Percentiles rank a stretch among this genome's conserved stretches.
Evolutionary conservation across 2,797 vertebrate species (phyloP).

Genomic region (Hoplostethus mediterraneus): DNA sequence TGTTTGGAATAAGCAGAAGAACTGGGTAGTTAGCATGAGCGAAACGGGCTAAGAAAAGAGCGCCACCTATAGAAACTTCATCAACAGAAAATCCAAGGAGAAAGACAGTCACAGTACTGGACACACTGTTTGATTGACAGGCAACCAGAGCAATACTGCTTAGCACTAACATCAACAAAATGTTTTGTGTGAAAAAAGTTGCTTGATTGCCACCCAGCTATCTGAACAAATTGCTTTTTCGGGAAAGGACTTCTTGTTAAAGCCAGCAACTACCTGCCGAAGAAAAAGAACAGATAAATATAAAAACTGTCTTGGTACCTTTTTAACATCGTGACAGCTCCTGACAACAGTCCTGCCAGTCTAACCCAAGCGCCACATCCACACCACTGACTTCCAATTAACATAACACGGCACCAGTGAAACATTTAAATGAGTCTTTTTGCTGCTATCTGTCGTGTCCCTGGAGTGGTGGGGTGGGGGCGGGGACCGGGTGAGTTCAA

Average conservation of each 20-base stretch:
- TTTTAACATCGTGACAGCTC: constrained; percentile 30
- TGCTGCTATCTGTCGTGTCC: constrained; percentile 37
- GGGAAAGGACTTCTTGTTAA: not conserved
- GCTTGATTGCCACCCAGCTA: not conserved
- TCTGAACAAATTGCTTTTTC: not conserved
- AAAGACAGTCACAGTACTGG: not conserved
- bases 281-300: no score
- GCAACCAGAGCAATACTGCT: not conserved
- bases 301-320: not conserved
- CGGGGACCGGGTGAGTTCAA: constrained; percentile 31
- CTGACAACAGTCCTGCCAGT: constrained; percentile 36
- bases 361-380: constrained; percentile 23
- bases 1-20: no score
- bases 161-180: not conserved
- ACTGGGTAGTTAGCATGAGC: no score
- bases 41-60: no score
- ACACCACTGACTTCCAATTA: constrained; percentile 62
- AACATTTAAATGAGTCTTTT: constrained; percentile 46
- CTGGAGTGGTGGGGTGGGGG: constrained; percentile 19
- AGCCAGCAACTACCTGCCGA: no score
- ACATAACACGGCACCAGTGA: constrained; percentile 26
- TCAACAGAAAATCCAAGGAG: not conserved
- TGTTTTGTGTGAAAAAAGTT: not conserved
- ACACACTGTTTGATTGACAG: not conserved
- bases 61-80: not conserved